phyloP scores from a whole-genome alignment of 2,888 invertebrate genomes.

The Hydriomena furcata region DNA sequence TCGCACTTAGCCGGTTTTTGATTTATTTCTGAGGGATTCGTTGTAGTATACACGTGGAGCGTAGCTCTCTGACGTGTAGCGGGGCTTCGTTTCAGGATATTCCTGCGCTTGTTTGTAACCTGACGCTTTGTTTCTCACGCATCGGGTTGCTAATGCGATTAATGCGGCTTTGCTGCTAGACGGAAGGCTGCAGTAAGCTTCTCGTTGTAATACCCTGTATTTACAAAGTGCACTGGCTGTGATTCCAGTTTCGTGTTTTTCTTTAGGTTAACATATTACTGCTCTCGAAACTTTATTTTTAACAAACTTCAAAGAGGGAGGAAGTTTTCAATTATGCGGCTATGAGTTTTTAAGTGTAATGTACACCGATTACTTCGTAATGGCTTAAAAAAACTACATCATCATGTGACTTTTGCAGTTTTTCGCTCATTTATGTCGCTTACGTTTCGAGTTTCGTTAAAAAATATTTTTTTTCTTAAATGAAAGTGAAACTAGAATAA shows the following conservation, averaged over 20 bases:
- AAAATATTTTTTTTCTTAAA: too few species aligned
- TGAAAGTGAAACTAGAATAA: too few species aligned
- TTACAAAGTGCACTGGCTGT: conserved; percentile 1
- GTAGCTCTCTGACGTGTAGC: conserved; percentile 15
- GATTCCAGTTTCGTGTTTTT: background rate
- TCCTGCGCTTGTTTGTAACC: conserved; percentile 50
- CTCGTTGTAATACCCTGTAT: conserved; percentile 7
- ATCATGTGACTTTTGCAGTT: too few species aligned
- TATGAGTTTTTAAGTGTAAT: background rate
- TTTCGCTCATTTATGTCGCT: too few species aligned
- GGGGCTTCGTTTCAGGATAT: conserved; percentile 44
- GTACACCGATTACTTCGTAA: background rate
- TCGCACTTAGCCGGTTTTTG: too few species aligned
- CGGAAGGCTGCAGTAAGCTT: conserved; percentile 18
- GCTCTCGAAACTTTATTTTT: too few species aligned
- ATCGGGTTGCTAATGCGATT: conserved; percentile 48
- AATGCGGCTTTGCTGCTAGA: conserved; percentile 35
- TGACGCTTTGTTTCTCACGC: conserved; percentile 57
- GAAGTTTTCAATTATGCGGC: too few species aligned
- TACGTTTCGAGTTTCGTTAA: too few species aligned
- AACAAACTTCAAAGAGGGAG: too few species aligned
- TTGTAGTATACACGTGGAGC: conserved; percentile 19
- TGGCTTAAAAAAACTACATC: too few species aligned
- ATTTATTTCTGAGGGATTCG: conserved; percentile 16
- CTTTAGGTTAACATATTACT: too few species aligned